Evolutionary conservation across 2,113 vertebrate genomes (phyloP), one percentile per base, ranked within the genome.

Genomic region (Python bivittatus): DNA sequence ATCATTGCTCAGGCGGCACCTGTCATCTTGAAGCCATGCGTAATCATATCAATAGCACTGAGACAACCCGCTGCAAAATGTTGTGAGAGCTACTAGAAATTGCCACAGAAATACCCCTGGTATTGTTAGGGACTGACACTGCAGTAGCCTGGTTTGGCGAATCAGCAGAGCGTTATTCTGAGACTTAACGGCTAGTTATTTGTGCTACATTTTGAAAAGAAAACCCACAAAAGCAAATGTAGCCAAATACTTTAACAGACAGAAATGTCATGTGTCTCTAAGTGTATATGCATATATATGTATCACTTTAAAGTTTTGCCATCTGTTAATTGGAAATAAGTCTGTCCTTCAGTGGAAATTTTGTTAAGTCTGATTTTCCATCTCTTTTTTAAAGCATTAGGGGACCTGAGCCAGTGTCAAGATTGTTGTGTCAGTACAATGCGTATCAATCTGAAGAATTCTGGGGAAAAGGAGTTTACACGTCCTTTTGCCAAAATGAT

Each of bases 11-110:
- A 79, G 72, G 7, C 72, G 42, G 33, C 7, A 79, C n/a, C 17
- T 79, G 72, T 79, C 72, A 79, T 79, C 72, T 79, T 38, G 17
- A 79, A 79, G 68, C 38, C 68, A 38, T 79, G 68, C 17, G 20
- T 38, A 79, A 79, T 20, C 68, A 79, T 22, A 8, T 52, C 64
- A 25, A 0, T 91, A 92, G 90, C 96, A 61, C 89, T 56, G 92
- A 91, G 93, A 7, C 0, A 84, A 95, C 90, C 29, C 87, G 7
- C 72, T 17, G 72, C 17, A 42, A 48, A 93, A 91, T 95, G 94
- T 95, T 93, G 93, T 68, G 89, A 83, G 68, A 91, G 87, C 89
- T 95, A 91, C 86, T 92, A 91, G 10, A 33, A 90, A 92, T 25
- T 93, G 91, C 85, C 91, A 90, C 60, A 29, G 90, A 89, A 17